Evolutionary conservation across 2,113 vertebrate species (phyloP).

Genomic region (Martes martes): DNA sequence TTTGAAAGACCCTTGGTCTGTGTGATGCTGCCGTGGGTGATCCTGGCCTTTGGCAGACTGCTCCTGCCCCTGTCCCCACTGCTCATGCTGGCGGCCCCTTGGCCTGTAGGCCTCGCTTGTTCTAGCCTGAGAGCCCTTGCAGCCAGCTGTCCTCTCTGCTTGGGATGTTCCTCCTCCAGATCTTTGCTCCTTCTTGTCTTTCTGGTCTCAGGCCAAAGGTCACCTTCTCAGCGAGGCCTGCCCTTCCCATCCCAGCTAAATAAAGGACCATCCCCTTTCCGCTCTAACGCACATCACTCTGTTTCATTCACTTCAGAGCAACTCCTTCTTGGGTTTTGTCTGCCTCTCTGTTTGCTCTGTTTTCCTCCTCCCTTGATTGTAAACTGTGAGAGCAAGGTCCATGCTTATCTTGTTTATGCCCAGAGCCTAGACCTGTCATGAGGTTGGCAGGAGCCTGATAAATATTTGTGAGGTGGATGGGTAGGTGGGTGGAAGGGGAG

Average conservation of each 20-base stretch:
- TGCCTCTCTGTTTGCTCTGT: neutral
- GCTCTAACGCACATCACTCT: neutral
- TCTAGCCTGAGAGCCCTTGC: neutral
- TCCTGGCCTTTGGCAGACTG: neutral
- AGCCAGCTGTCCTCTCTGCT: too few species aligned
- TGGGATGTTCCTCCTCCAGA: neutral
- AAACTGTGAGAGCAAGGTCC: neutral
- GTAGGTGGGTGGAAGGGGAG: neutral
- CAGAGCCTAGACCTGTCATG: neutral
- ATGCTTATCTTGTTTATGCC: neutral
- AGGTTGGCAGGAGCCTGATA: neutral
- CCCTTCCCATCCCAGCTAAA: neutral
- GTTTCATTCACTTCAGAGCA: neutral
- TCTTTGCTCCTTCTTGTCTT: neutral
- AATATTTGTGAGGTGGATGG: neutral
- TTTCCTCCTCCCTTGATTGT: neutral
- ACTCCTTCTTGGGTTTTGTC: neutral
- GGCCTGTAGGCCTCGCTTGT: too few species aligned
- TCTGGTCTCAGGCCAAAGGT: neutral
- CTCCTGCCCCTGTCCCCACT: neutral
- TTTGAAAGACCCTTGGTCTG: neutral
- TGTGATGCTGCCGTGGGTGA: neutral
- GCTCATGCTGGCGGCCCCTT: fast-evolving
- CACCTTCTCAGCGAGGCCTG: neutral
- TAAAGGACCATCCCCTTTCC: neutral